Conservation (phyloP, 2,797 vertebrate genomes). For the Acridotheres tristis region DNA sequence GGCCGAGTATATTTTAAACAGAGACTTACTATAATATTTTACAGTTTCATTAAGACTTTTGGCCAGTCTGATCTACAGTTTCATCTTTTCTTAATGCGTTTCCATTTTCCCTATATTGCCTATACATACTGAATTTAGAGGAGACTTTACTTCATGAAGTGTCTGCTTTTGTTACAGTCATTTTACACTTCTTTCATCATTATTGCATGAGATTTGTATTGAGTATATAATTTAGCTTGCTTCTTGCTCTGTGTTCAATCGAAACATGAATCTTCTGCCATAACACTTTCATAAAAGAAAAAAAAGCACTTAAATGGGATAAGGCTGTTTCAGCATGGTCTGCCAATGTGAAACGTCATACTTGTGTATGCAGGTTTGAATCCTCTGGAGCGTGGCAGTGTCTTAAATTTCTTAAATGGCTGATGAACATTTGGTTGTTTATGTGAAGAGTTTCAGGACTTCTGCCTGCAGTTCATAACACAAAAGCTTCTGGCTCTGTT, state of each 20-base stretch:
- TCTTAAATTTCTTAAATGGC: not conserved
- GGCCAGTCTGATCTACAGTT: conserved; percentile 32
- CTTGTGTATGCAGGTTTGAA: not conserved
- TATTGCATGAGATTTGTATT: conserved; percentile 31
- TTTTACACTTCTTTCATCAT: conserved; percentile 64
- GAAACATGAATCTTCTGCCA: conserved; percentile 19
- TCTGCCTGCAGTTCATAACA: not conserved
- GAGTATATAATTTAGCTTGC: conserved; percentile 25
- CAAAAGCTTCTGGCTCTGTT: not conserved
- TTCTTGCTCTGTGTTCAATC: conserved; percentile 2
- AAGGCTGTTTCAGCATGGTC: not conserved
- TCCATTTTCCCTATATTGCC: conserved; percentile 49
- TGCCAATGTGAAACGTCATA: not conserved
- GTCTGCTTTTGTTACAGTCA: conserved; percentile 44
- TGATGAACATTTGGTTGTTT: not conserved
- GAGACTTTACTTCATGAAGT: conserved; percentile 46
- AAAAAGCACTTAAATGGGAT: not conserved
- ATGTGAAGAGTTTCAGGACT: not conserved
- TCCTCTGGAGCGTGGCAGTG: not conserved
- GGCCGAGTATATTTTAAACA: conserved; percentile 30
- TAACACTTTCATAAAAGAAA: not conserved
- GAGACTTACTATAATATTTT: conserved; percentile 65
- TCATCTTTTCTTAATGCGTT: conserved; percentile 54
- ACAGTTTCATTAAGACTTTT: conserved; percentile 54
- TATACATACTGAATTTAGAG: conserved; percentile 45